Evolutionary conservation across 2,113 vertebrate species (phyloP), one percentile per base, ranked within the genome.

Genomic region (Carollia perspicillata): DNA sequence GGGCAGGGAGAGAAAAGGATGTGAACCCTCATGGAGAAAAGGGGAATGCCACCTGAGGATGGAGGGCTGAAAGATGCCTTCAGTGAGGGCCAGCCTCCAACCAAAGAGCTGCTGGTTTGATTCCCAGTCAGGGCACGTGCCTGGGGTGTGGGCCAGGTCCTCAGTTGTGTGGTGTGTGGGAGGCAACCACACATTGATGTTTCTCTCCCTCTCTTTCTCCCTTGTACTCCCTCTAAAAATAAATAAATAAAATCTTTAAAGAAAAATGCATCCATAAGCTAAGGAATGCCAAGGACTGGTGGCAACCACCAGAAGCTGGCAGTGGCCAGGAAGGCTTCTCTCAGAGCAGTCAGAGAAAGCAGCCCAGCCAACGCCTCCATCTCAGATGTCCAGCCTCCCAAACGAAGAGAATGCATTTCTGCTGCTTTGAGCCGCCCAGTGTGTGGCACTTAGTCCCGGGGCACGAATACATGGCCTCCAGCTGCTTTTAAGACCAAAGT

Each of bases 231-330:
- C 55, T 58, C 55, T 58, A 58, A 58, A 58, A 58, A 23, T 23
- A 58, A 58, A 58, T 58, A 58, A 8, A 58, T 58, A 58, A 23
- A 58, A 23, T 58, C 20, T 58, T 58, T 8, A 58, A 58, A 23
- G 51, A 71, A 13, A 2, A n/a, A 37, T 1, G 7, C 9, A 0
- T 12, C 30, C 26, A 2, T 8, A 30, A 53, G 18, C 11, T 28
- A 28, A 11, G 30, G 92, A 69, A 44, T 0, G 1, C 6, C 7
- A 8, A 42, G 6, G 49, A 4, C 4, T 5, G 74, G 28, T 13
- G 2, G 37, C 68, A 28, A 55, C 51, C 30, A 2, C 14, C 14
- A 13, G 85, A 23, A 33, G 23, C 55, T 8, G 2, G 66, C 20
- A 1, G 72, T 83, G n/a, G 20, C 16, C 5, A 16, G 65, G 47